These are phyloP conservation scores for Ploceus nigricollis DNA, from an alignment of 2,113 vertebrate species.

Conservation along the genomic window DNA sequence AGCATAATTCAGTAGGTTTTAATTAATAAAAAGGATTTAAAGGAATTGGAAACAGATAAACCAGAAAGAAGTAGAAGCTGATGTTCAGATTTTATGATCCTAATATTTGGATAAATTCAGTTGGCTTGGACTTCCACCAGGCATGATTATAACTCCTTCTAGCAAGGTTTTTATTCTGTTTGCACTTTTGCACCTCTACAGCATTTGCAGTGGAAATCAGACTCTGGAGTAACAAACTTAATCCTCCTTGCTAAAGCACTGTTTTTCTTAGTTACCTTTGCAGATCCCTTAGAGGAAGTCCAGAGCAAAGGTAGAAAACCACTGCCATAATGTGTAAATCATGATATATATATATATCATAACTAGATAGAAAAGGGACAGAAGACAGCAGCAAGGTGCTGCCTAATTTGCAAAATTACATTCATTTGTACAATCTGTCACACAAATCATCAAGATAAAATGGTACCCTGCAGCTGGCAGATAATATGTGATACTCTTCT, in stretches of 20 bases:
- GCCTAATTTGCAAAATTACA: neutral
- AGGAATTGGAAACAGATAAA: neutral
- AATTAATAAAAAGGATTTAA: neutral
- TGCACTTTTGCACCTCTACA: neutral
- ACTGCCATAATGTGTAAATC: neutral
- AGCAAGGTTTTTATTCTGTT: neutral
- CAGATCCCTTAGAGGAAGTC: neutral
- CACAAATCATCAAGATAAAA: neutral
- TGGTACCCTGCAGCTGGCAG: neutral
- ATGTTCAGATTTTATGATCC: neutral
- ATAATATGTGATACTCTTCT: neutral
- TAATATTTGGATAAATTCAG: neutral
- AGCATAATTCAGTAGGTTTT: neutral
- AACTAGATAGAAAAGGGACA: neutral
- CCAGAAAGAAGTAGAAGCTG: neutral
- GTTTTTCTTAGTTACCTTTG: neutral
- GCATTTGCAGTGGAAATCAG: neutral
- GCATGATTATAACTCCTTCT: neutral
- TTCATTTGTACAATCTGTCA: neutral
- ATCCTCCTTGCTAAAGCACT: neutral
- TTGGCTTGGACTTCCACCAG: neutral
- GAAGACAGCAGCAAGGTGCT: neutral
- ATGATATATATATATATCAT: neutral
- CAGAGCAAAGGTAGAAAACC: neutral
- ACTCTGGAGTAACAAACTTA: neutral